Percentiles rank a stretch among this genome's conserved stretches.
These are phyloP conservation scores for Tryphoninae sp. DNA, from an alignment of 2,888 invertebrate species.

Conservation along the genomic window DNA sequence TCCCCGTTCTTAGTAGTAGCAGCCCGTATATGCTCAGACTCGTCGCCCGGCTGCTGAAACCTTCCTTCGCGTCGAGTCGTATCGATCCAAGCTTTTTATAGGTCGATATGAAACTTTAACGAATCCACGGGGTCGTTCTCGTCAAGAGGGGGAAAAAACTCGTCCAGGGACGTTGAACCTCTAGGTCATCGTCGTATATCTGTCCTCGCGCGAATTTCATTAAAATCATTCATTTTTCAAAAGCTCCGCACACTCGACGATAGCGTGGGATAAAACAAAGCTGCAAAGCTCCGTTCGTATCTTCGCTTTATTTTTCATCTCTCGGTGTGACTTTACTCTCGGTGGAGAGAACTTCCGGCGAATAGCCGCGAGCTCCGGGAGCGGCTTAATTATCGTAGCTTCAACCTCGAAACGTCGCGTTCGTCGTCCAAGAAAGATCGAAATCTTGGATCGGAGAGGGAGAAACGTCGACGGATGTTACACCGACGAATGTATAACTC, in stretches of 20 bases:
- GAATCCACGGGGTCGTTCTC: slow-evolving; percentile 19
- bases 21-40: slow-evolving; percentile 36
- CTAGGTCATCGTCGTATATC: slow-evolving; percentile 41
- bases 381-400: slow-evolving; percentile 13
- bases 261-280: not conserved
- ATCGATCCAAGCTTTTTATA: slow-evolving; percentile 61
- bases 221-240: not conserved
- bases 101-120: slow-evolving; percentile 63
- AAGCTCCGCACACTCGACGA: not conserved
- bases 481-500: slow-evolving; percentile 15
- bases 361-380: not conserved
- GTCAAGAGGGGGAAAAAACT: slow-evolving; percentile 36
- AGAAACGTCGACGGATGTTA: slow-evolving; percentile 5
- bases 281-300: not conserved
- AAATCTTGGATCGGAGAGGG: slow-evolving; percentile 5
- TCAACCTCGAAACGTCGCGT: slow-evolving; percentile 9
- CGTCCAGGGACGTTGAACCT: slow-evolving; percentile 55
- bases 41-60: slow-evolving; percentile 20
- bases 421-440: slow-evolving; percentile 7
- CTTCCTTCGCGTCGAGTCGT: slow-evolving; percentile 6
- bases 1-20: slow-evolving; percentile 36
- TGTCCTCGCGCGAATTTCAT: not conserved
- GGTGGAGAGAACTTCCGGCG: not conserved
- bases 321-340: not conserved
- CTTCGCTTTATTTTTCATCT: not conserved